Evolutionary conservation across 2,113 vertebrate genomes (phyloP), one percentile per base, ranked within the genome.

Genomic region (Myotis yumanensis): DNA sequence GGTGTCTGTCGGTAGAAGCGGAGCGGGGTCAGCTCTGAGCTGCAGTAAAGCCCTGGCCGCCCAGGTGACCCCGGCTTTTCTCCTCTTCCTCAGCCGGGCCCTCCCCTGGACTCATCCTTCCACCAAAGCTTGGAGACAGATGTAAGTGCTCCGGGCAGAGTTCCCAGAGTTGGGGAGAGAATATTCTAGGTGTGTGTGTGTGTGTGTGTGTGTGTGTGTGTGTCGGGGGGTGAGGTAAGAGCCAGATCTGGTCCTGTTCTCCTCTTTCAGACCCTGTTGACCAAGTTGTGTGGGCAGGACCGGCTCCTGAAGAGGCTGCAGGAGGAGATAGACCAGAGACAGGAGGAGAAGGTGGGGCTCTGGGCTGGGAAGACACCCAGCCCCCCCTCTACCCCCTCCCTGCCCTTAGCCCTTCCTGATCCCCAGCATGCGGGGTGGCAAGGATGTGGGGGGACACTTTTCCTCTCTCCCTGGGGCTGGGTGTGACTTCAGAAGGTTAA

Each of bases 271-370:
- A 98, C 97, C 16, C 97, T 99, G 83, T 51, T 99, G 97, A 99
- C 98, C 59, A 98, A 98, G 94, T 57, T 99, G 83, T 99, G 99
- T n/a, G 99, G 99, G 22, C 99, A 99, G 97, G 99, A 99, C 97
- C 98, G 98, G 94, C 97, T 99, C 69, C 98, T 99, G 4, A 98
- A 98, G 96, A 94, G 98, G 85, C 98, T 99, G 57, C 98, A 98
- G 81, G 95, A 98, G 8, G 98, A 99, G 93, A 97, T 98, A 46
- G 98, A 98, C 28, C 98, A 98, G 94, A 98, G 98, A 71, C 98
- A 98, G 96, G 98, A 98, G 93, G 99, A 99, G 97, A 99, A 99
- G 98, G 99, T 2, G 10, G 75, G 64, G n/a, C 54, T 28, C n/a
- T 4, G 35, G 51, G 66, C 37, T 0, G 22, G 88, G 25, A 15